Base-by-base conservation (phyloP, 2,113 vertebrate species). In the Amblyornis subalaris region DNA sequence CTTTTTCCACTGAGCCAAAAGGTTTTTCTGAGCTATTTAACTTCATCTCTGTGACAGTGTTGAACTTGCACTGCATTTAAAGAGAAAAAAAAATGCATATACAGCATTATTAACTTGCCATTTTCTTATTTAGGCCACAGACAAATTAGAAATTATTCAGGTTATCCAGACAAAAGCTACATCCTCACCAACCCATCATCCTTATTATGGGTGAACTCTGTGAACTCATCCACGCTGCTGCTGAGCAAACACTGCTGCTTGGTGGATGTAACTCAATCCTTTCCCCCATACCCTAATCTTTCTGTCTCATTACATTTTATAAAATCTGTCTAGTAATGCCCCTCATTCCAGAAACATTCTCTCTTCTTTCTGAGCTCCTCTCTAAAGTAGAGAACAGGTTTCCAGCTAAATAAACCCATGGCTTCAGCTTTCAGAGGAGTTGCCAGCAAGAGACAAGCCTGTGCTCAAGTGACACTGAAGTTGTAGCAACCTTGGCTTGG, bases 401-500 rank as follows among this genome's bases (percentile, higher is more conserved):
- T 93, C 44, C 64, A 88, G 85, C 51, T 73, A 35, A 80, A 93
- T 74, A 45, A 92, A 85, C 50, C 50, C 57, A 9, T 4, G 15
- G 42, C 74, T 94, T 18, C 67, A 4, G 31, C 62, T 69, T 76
- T n/a, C n/a, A 36, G 76, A 93, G 74, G 45, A 55, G 53, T 3
- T 48, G 74, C 82, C 90, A 91, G 74, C 42, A 53, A 42, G 67
- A 64, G 71, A 47, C 67, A 45, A 38, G 48, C 36, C 62, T 87
- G 74, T 45, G 75, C 95, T 96, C 26, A 18, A 6, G 87, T 93
- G 89, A 51, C 78, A 25, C 82, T 47, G 74, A 65, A 84, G 81
- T 35, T 93, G 2, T 5, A 76, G 90, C 85, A 93, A 19, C 90
- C 95, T 95, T 95, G 95, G 89, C 85, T 94, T 50, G 74, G 85